Evolutionary conservation across 2,797 vertebrate genomes (phyloP).

Genomic region (Cygnus olor): DNA sequence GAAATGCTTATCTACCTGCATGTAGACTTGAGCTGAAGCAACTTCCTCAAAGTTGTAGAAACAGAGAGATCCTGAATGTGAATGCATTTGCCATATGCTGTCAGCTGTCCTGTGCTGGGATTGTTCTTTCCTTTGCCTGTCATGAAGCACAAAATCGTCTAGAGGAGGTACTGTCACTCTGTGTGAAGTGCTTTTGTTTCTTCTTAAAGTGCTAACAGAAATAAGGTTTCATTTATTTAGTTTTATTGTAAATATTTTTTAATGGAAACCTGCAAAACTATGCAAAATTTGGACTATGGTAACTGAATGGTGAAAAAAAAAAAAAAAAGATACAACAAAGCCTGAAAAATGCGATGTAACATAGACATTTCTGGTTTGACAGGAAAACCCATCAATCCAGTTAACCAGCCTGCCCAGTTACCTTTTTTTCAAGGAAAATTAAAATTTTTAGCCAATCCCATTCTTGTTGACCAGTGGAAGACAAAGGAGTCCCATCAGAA

Average conservation of each 20-base stretch:
- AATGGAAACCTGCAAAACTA: neutral
- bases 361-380: neutral
- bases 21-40: neutral
- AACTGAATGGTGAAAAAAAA: neutral
- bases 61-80: neutral
- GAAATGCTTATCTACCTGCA: neutral
- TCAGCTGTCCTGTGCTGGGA: accelerated
- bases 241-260: neutral
- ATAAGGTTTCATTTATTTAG: neutral
- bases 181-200: neutral
- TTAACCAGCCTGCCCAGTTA: neutral
- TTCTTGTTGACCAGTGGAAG: neutral
- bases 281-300: neutral
- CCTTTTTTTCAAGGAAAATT: neutral
- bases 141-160: neutral
- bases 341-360: neutral
- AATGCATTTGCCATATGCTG: neutral
- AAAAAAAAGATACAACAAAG: neutral
- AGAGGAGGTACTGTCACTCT: neutral
- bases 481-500: neutral
- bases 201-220: neutral
- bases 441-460: neutral
- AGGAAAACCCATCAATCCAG: neutral
- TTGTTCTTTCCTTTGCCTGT: neutral
- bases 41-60: neutral